Evolutionary conservation across 2,888 invertebrate genomes (phyloP).

Genomic region (Strigamia maritima): DNA sequence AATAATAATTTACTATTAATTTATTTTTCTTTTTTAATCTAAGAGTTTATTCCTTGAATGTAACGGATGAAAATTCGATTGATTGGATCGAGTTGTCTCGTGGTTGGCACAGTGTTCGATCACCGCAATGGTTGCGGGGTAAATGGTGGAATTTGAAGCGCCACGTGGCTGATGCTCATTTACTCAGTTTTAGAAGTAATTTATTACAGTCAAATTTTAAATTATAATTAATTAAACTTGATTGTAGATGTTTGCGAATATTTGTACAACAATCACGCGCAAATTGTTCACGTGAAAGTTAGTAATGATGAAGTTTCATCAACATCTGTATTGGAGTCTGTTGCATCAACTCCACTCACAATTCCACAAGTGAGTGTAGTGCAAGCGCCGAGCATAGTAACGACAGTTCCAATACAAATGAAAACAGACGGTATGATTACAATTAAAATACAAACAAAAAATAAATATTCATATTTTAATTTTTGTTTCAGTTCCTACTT

Average conservation of each 20-base stretch:
- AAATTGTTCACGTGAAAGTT: conserved; percentile 47
- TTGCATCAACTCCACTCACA: background rate
- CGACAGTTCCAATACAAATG: conserved; percentile 37
- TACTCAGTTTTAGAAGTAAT: conserved; percentile 48
- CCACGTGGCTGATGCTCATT: conserved; percentile 51
- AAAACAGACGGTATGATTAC: conserved; percentile 34
- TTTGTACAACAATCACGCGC: conserved; percentile 48
- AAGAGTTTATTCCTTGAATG: conserved; percentile 50
- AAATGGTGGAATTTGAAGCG: conserved; percentile 57
- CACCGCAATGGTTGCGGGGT: conserved; percentile 56
- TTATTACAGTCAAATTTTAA: background rate
- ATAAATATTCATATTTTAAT: background rate
- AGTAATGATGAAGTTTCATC: background rate
- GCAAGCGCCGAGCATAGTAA: conserved; percentile 35
- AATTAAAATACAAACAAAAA: background rate
- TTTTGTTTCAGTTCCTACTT: background rate
- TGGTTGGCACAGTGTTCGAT: conserved; percentile 54
- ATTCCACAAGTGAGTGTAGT: conserved; percentile 39
- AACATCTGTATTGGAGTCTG: conserved; percentile 38
- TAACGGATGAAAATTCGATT: conserved; percentile 52
- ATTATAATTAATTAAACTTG: background rate
- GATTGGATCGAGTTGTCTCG: conserved; percentile 53
- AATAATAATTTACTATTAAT: background rate
- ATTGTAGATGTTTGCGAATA: conserved; percentile 49
- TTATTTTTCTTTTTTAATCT: conserved; percentile 43